Evolutionary conservation across 2,888 invertebrate genomes (phyloP).

Genomic region (Parnassius orleans): DNA sequence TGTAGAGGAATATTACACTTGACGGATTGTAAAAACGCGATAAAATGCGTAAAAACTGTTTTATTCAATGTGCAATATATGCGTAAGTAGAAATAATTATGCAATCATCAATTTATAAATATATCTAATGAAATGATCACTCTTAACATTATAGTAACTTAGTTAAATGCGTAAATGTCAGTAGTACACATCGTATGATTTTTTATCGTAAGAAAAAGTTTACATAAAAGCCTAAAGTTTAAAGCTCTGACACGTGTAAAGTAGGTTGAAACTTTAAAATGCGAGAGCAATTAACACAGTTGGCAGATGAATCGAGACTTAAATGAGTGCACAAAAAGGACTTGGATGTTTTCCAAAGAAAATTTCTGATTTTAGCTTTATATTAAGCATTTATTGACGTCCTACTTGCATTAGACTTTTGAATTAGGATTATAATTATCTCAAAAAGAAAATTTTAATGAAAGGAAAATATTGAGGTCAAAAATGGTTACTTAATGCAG

Average conservation of each 20-base stretch:
- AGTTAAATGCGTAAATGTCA: background rate
- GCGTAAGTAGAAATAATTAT: too few relatives aligned
- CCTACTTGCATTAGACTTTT: conserved; percentile 1
- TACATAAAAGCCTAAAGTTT: conserved; percentile 4
- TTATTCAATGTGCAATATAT: too few relatives aligned
- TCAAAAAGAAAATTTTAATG: too few relatives aligned
- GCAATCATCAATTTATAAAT: too few relatives aligned
- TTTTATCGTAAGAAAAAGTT: background rate
- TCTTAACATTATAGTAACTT: too few relatives aligned
- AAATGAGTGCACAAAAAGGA: conserved; percentile 23
- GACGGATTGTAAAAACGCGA: too few relatives aligned
- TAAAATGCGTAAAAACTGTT: too few relatives aligned
- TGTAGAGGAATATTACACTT: too few relatives aligned
- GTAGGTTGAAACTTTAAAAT: conserved; percentile 26
- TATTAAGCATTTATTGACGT: conserved; percentile 13
- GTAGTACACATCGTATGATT: background rate
- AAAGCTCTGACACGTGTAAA: conserved; percentile 22
- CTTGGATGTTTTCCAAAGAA: conserved; percentile 24
- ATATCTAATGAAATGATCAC: too few relatives aligned
- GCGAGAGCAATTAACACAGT: conserved; percentile 27
- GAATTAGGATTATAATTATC: background rate
- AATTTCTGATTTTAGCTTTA: conserved; percentile 18
- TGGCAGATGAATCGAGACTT: conserved; percentile 27
- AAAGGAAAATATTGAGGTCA: too few relatives aligned
- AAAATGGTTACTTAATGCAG: too few relatives aligned